These are phyloP conservation scores for Pangasius mekongensis DNA, from an alignment of 2,797 vertebrate species.

Conservation along the genomic window DNA sequence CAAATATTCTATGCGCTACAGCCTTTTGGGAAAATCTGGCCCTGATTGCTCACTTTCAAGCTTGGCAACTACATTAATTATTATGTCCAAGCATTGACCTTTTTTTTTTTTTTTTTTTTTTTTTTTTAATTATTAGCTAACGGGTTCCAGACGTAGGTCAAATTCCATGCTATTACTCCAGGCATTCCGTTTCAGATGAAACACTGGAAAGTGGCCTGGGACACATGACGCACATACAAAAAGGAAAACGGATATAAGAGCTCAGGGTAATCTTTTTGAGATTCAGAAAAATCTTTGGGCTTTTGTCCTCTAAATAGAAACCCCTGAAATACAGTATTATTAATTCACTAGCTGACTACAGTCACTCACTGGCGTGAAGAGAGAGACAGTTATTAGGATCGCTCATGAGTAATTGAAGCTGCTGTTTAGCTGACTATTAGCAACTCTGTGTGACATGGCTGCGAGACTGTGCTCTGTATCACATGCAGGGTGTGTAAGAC, in stretches of 20 bases:
- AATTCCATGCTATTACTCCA: not conserved
- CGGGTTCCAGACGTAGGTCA: not conserved
- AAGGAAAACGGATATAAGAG: not conserved
- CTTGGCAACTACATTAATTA: not conserved
- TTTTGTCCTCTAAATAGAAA: not conserved
- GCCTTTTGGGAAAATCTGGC: too few relatives aligned
- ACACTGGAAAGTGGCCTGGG: conserved; percentile 31
- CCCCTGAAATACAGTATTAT: not conserved
- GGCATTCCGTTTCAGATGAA: conserved; percentile 29
- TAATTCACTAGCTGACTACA: not conserved
- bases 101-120: not conserved
- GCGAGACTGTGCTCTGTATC: conserved; percentile 12
- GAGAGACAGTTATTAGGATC: not conserved
- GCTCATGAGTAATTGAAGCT: conserved; percentile 5
- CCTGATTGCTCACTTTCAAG: not conserved
- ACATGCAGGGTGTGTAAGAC: not conserved
- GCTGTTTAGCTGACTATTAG: conserved; percentile 25
- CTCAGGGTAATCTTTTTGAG: not conserved
- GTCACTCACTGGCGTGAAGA: not conserved
- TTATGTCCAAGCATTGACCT: not conserved
- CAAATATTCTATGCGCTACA: not conserved
- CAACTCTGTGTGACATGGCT: not conserved
- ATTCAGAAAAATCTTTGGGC: not conserved
- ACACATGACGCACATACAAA: conserved; percentile 38
- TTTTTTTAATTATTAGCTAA: not conserved